Evolutionary conservation across 2,888 invertebrate genomes (phyloP).

Genomic region (Sinotaia quadrata): DNA sequence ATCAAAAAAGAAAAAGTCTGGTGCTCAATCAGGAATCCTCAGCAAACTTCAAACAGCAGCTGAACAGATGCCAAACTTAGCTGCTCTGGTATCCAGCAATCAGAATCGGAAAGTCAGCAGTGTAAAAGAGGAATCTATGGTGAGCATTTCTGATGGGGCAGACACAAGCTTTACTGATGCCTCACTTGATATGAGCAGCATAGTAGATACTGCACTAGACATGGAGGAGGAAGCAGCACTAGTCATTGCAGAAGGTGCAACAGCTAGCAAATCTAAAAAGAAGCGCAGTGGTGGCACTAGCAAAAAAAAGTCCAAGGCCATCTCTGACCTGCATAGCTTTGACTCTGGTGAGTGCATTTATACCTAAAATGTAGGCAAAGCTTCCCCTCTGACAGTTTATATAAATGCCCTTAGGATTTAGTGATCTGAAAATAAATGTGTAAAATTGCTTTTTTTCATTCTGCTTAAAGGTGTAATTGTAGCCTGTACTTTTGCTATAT

Average conservation of each 20-base stretch:
- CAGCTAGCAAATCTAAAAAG: conserved; percentile 27
- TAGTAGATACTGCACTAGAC: conserved; percentile 30
- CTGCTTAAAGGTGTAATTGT: too few relatives aligned
- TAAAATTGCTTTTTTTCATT: too few relatives aligned
- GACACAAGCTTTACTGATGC: conserved; percentile 16
- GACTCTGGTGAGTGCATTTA: too few relatives aligned
- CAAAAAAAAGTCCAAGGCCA: conserved; percentile 33
- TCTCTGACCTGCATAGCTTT: conserved; percentile 4
- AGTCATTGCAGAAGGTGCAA: conserved; percentile 48
- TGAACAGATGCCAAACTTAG: conserved; percentile 42
- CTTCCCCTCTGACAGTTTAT: too few relatives aligned
- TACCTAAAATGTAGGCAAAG: too few relatives aligned
- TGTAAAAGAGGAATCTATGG: conserved; percentile 16
- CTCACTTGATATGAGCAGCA: conserved; percentile 25
- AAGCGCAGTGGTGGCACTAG: conserved; percentile 18
- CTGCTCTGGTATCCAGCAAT: conserved; percentile 28
- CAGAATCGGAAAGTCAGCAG: conserved; percentile 5
- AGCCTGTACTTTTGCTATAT: too few relatives aligned
- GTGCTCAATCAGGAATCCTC: conserved; percentile 30
- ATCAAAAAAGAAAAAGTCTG: conserved; percentile 19
- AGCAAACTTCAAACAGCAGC: conserved; percentile 37
- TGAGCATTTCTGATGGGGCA: conserved; percentile 19
- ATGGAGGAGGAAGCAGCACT: conserved; percentile 44
- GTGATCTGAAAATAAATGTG: too few relatives aligned
- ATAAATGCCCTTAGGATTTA: too few relatives aligned